Percentiles rank a stretch among this genome's conserved stretches.
phyloP scores from a whole-genome alignment of 2,888 invertebrate genomes.

The Notocelia uddmanniana region DNA sequence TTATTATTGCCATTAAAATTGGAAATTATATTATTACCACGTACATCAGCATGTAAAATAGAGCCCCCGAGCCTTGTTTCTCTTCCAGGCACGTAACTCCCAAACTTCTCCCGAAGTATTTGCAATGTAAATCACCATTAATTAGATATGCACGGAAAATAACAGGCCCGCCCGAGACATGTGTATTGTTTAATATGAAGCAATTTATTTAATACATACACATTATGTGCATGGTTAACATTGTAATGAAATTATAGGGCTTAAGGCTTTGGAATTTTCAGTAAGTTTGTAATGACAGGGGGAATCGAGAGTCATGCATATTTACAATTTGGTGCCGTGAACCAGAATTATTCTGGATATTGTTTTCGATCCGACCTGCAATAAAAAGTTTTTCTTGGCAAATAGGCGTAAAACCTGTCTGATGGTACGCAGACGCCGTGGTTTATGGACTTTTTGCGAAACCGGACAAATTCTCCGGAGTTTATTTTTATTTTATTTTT shows the following conservation, averaged over 20 bases:
- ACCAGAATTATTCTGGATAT: background rate
- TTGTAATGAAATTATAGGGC: constrained; percentile 36
- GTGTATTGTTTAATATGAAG: constrained; percentile 52
- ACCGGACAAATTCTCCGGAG: no score
- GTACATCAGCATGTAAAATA: background rate
- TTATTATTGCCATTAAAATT: no score
- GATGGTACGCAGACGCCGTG: no score
- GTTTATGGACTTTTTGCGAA: no score
- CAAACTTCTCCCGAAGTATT: constrained; percentile 61
- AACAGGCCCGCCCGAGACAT: constrained; percentile 56
- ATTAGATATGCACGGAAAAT: constrained; percentile 78
- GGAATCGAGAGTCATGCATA: constrained; percentile 20
- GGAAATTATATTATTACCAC: background rate
- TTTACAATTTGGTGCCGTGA: constrained; percentile 3
- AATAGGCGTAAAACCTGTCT: no score
- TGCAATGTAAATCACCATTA: constrained; percentile 73
- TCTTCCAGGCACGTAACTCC: constrained; percentile 53
- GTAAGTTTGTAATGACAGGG: constrained; percentile 4
- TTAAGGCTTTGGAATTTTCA: constrained; percentile 25
- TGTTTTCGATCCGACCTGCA: background rate
- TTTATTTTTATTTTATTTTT: no score
- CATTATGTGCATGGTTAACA: constrained; percentile 25
- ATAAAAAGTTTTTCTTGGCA: no score
- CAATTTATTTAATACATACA: constrained; percentile 43
- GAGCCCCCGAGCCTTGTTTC: constrained; percentile 18